Evolutionary conservation across 2,113 vertebrate species (phyloP), one percentile per base, ranked within the genome.

Genomic region (Misgurnus mizolepis): DNA sequence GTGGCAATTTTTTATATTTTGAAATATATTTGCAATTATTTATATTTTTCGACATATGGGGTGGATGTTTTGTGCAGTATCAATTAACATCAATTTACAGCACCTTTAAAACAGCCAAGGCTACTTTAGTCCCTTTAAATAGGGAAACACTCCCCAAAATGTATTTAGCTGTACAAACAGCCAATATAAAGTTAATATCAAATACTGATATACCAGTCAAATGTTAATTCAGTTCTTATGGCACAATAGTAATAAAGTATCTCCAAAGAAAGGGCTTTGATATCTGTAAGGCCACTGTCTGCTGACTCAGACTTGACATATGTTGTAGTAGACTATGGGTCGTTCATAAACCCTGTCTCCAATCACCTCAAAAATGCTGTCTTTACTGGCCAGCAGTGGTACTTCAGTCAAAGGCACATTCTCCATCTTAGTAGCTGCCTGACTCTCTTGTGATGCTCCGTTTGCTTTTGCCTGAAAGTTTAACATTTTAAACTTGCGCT

Each of bases 271-370:
- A 62, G 14, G 45, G 18, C 56, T n/a, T 72, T 40, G 2, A 1
- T 67, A 7, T 56, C 6, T 34, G 55, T 67, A 84, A 80, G 83
- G 67, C 70, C 61, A 61, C 43, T n/a, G 17, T n/a, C 62, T 15
- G 53, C 1, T 4, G 39, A 17, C 1, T 93, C 82, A 94, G 64
- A 94, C 95, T 88, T 95, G 94, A 10, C 95, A 95, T 88, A 95
- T 92, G 89, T 93, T 95, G 11, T 94, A 95, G 47, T 93, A 94
- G 65, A 91, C 88, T 6, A 90, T 94, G 11, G 91, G 90, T 1
- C 84, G 79, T 7, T 93, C 90, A 0, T 84, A 64, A 12, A 86
- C 47, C 0, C 80, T 83, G 39, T 94, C 93, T 5, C 89, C 90
- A 1, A 77, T 77, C 61, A 88, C 76, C 14, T 93, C 92, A 0